Evolutionary conservation across 2,797 vertebrate species (phyloP), one percentile per base, ranked within the genome.

Genomic region (Pygocentrus nattereri): DNA sequence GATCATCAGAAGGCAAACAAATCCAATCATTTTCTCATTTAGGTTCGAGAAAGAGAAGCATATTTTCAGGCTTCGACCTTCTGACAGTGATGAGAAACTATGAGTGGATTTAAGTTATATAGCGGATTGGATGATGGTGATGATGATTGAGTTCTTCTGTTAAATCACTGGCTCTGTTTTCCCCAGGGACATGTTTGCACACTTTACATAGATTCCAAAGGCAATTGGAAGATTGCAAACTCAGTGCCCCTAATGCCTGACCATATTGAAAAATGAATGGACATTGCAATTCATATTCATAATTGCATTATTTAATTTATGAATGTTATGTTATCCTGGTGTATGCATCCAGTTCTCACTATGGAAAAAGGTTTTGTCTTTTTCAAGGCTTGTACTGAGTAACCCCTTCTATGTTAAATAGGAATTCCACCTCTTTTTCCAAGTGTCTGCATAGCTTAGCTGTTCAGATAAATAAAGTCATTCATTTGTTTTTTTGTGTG

Each of bases 11-110:
- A 74, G 50, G 21, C 79, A 83, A 82, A 69, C 85, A 79, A 87
- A 89, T 87, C 81, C 85, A 85, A 85, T 88, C 31, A 76, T 80
- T 81, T 87, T 85, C 82, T 83, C 74, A 82, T 84, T 86, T 86
- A 84, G 59, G 16, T 79, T 56, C 25, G n/a, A 27, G 38, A 61
- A 38, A 69, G 19, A 62, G 67, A n/a, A 74, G 38, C 64, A 59
- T 41, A 79, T 85, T 75, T 85, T 74, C 59, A 56, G 4, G 61
- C 50, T 61, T 44, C 54, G 74, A 61, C 75, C 79, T 74, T 50
- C 34, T 52, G 74, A 69, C 41, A 47, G 47, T 75, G 71, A 82
- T 78, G 76, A 81, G 76, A 70, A 54, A 58, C 25, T 31, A 56
- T 69, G 71, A 21, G 52, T 58, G 79, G 83, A 85, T 85, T 85